Evolutionary conservation across 92 coral and sea anemone species (phyloP), one percentile per base, ranked within the genome.

Genomic region (Paragorgia papillata): DNA sequence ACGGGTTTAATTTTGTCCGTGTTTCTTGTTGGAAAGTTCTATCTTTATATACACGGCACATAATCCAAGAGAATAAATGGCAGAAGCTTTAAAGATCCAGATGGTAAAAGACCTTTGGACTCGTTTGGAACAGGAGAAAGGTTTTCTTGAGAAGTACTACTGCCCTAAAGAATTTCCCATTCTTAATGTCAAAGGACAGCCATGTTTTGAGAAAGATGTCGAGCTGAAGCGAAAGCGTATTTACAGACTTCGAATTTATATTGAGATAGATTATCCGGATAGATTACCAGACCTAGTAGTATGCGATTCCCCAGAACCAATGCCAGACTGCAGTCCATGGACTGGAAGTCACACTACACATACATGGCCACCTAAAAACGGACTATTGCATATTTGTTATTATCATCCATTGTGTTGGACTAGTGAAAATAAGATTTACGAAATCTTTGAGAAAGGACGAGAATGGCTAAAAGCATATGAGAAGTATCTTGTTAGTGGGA

Each of bases 401-500:
- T 68, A 35, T 34, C 75, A 68, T 68, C 20, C 40, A 41, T 54
- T 20, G 9, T 54, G 37, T 48, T 68, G 75, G 75, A 26, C 3
- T 44, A 49, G 41, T 27, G 56, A 68, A 24, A 41, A 44, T n/a
- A 9, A 12, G 59, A 44, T 68, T 27, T 87, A 83, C 50, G 88
- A 87, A 41, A 74, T 89, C 13, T 80, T 87, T 29, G 85, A 87
- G 89, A 92, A 92, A 75, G 97, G 97, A 35, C 49, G 59, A 37
- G 62, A 85, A 14, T 92, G 96, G 97, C 67, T 92, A 62, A 91
- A 92, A 28, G 97, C 96, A 0, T 92, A 89, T 56, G 97, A 92
- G 50, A 84, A 79, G 21, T 89, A 90, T 51, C 88, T 65, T 37
- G 82, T 66, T 22, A 87, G 90, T 48, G 90, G 97, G 4, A 73